Percentiles rank a stretch among this genome's conserved stretches.
Evolutionary conservation across 1,140 invertebrate species (phyloP).

Genomic region (Nasonia longicornis): DNA sequence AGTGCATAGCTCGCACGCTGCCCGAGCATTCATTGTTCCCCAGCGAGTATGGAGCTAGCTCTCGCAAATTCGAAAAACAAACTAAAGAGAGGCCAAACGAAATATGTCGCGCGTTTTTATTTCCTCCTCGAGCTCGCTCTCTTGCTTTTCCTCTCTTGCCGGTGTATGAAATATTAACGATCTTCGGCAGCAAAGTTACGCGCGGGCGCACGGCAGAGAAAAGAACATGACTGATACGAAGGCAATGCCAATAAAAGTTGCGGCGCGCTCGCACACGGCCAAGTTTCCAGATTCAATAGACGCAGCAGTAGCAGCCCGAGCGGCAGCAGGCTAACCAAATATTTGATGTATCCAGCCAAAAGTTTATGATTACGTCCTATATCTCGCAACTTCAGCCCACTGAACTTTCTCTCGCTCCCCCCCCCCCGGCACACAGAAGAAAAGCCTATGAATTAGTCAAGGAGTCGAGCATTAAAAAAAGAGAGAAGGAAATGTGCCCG

Average conservation of each 20-base stretch:
- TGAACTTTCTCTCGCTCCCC: neutral
- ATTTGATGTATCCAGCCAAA: slow-evolving; percentile 9
- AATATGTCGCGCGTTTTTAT: slow-evolving; percentile 33
- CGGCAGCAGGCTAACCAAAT: neutral
- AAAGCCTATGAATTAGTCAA: slow-evolving; percentile 1
- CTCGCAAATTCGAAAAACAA: slow-evolving; percentile 40
- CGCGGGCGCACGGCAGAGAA: neutral
- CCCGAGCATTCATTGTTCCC: slow-evolving; percentile 41
- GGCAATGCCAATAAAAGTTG: slow-evolving; percentile 14
- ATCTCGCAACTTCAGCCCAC: neutral
- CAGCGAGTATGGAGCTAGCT: slow-evolving; percentile 20
- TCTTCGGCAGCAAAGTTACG: neutral
- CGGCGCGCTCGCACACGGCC: too few species aligned
- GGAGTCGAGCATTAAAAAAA: neutral
- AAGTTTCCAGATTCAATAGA: slow-evolving; percentile 21
- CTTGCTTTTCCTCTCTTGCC: neutral
- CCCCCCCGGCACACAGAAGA: neutral
- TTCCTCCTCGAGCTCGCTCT: neutral
- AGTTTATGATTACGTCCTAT: neutral
- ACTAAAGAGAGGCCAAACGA: slow-evolving; percentile 28
- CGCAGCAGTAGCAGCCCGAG: too few species aligned
- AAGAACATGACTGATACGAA: slow-evolving; percentile 4
- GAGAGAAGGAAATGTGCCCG: neutral
- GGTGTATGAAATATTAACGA: neutral
- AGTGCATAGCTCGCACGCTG: neutral